Conservation (phyloP, 30 jellyfish, hydroid and myxozoan genomes). For the Clytia hemisphaerica region DNA sequence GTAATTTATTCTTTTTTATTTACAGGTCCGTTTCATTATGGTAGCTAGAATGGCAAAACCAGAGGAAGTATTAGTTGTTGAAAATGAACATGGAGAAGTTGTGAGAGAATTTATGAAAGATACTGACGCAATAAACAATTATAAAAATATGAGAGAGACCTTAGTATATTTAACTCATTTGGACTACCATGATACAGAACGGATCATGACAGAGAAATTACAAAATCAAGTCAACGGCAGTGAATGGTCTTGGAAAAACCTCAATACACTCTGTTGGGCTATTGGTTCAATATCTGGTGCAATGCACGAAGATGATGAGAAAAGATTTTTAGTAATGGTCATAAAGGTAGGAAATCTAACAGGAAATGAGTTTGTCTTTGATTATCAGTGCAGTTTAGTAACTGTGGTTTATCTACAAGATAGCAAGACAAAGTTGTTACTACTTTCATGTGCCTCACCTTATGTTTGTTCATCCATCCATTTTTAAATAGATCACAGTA, state of each 20-base stretch:
- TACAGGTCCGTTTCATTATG: constrained; percentile 75
- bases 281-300: constrained; percentile 99
- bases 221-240: constrained; percentile 92
- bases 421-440: too few species aligned
- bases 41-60: constrained; percentile 98
- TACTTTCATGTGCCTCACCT: too few species aligned
- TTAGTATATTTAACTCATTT: constrained; percentile 90
- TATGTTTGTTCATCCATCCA: too few species aligned
- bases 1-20: not conserved
- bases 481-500: too few species aligned
- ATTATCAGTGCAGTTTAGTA: too few species aligned
- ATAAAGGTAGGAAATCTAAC: constrained; percentile 95
- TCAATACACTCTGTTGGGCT: constrained; percentile 99
- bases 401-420: too few species aligned
- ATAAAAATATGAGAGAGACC: constrained; percentile 90
- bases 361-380: too few species aligned
- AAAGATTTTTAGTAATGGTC: constrained; percentile 90
- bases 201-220: constrained; percentile 91
- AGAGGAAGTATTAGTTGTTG: constrained; percentile 97
- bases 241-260: constrained; percentile 97
- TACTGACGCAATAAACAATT: constrained; percentile 91
- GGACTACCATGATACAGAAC: constrained; percentile 96
- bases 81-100: constrained; percentile 98
- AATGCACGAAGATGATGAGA: constrained; percentile 96
- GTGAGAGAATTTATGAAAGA: constrained; percentile 97